These are phyloP conservation scores for Panonychus citri DNA, from an alignment of 1,140 invertebrate genomes.

Conservation along the genomic window DNA sequence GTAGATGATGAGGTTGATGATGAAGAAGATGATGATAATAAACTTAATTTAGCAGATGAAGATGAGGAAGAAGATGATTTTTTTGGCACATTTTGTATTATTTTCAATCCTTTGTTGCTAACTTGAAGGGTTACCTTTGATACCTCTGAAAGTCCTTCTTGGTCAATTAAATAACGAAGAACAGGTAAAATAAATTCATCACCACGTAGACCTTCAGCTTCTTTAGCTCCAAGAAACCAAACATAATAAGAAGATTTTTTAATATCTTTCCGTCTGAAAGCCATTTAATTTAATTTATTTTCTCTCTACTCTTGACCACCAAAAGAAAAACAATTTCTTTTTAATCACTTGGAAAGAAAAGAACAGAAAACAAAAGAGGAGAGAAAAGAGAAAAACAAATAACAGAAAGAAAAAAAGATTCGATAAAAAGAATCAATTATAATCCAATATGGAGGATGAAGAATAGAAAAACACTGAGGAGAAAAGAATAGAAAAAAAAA, in stretches of 20 bases:
- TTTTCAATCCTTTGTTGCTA: slow-evolving; percentile 75
- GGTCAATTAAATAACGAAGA: slow-evolving; percentile 52
- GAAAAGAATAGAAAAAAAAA: too few species aligned
- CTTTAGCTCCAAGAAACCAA: slow-evolving; percentile 88
- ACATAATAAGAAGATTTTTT: slow-evolving; percentile 94
- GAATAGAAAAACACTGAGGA: too few species aligned
- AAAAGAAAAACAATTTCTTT: too few species aligned
- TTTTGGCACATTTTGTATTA: slow-evolving; percentile 43
- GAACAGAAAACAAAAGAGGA: too few species aligned
- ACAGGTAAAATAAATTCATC: slow-evolving; percentile 53
- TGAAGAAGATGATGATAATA: not conserved
- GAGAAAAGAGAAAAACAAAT: too few species aligned
- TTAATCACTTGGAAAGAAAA: too few species aligned
- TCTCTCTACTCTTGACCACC: too few species aligned
- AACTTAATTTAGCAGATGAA: not conserved
- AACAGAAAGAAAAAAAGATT: too few species aligned
- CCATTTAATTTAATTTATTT: too few species aligned
- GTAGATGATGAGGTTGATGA: not conserved
- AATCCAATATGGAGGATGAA: too few species aligned
- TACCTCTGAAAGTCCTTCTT: slow-evolving; percentile 60
- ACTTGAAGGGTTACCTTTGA: slow-evolving; percentile 64
- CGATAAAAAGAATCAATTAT: too few species aligned
- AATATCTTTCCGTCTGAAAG: slow-evolving; percentile 32
- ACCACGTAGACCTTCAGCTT: slow-evolving; percentile 64
- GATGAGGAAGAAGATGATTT: slow-evolving; percentile 6